A percentile compares a stretch with the other conserved stretches of the same genome.
Conservation (phyloP, 2,113 vertebrate species). For the Nematolebias whitei region DNA sequence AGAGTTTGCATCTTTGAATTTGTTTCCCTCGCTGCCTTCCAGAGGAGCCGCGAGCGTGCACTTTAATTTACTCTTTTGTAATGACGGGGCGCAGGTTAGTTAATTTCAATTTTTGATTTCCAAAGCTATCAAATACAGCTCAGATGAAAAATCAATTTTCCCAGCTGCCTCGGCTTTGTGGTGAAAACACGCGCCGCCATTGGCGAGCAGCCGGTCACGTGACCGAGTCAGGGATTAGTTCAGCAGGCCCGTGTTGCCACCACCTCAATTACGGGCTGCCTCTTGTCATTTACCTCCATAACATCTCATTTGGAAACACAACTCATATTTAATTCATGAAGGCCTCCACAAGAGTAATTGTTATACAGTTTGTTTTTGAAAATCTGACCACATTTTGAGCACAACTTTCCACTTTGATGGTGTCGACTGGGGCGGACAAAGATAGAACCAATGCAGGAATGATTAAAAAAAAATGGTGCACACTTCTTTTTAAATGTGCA, state of each 20-base stretch:
- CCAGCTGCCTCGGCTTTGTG: constrained; percentile 98
- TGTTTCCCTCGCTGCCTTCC: constrained; percentile 89
- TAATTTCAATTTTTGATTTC: constrained; percentile 99
- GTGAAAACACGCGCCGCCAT: constrained; percentile 80
- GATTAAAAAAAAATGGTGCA: background rate
- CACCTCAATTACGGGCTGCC: constrained; percentile 99
- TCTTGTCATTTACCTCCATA: constrained; percentile 99
- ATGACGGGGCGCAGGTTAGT: constrained; percentile 98
- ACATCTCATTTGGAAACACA: constrained; percentile 99
- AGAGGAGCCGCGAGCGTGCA: constrained; percentile 88
- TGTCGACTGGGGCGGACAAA: constrained; percentile 74
- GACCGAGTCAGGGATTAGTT: constrained; percentile 95
- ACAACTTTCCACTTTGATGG: constrained; percentile 86
- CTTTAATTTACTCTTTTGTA: constrained; percentile 99
- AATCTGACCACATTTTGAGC: constrained; percentile 88
- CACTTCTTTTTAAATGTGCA: background rate
- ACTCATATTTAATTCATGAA: constrained; percentile 99
- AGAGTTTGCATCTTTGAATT: constrained; percentile 85
- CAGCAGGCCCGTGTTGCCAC: constrained; percentile 93
- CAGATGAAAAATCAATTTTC: constrained; percentile 99
- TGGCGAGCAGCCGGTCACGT: constrained; percentile 87
- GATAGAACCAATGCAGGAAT: background rate
- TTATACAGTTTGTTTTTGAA: constrained; percentile 97
- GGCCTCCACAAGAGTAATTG: constrained; percentile 97
- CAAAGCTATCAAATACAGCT: constrained; percentile 99